phyloP scores from a whole-genome alignment of 2,888 invertebrate species.

The Pseudolycoriella hygida region DNA sequence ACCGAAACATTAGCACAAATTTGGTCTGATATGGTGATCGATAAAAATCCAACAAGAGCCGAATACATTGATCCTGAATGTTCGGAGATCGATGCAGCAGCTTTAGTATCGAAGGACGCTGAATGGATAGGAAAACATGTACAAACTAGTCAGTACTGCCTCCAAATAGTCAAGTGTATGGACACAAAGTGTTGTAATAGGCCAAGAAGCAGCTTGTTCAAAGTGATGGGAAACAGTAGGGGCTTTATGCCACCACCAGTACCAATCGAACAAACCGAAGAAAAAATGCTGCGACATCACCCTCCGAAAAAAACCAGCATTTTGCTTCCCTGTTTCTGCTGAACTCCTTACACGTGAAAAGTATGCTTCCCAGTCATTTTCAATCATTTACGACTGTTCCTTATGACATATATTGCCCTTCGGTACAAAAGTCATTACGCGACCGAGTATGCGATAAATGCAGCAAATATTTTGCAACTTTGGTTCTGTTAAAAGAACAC shows the following conservation, averaged over 20 bases:
- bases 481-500: no score
- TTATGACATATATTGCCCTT: no score
- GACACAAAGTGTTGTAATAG: not conserved
- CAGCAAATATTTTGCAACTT: no score
- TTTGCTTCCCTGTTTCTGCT: no score
- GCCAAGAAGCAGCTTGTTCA: not conserved
- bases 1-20: conserved; percentile 18
- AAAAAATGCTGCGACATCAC: no score
- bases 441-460: no score
- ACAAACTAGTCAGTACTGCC: conserved; percentile 3
- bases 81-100: not conserved
- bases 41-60: conserved; percentile 1
- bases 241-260: not conserved
- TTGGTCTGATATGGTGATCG: conserved; percentile 12
- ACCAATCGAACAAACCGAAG: not conserved
- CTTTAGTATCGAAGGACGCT: not conserved
- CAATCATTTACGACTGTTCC: no score
- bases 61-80: conserved; percentile 3
- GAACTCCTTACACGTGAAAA: no score
- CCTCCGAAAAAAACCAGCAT: no score
- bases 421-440: no score
- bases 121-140: conserved; percentile 2
- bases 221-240: not conserved
- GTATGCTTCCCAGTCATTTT: no score
- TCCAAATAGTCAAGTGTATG: conserved; percentile 1